phyloP scores from a whole-genome alignment of 2,113 vertebrate species.

The Misgurnus mizolepis region DNA sequence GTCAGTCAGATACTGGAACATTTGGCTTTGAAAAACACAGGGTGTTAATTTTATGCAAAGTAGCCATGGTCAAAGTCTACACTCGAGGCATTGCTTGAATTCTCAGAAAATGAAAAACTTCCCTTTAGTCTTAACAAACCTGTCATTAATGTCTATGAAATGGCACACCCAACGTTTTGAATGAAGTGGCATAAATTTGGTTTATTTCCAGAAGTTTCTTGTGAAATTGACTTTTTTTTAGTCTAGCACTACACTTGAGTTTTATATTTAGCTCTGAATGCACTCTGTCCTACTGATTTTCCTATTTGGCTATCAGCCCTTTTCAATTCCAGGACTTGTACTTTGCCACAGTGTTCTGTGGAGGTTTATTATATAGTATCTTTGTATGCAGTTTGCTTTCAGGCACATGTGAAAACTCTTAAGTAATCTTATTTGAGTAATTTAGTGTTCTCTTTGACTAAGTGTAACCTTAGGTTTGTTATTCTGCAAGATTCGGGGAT shows the following conservation, averaged over 20 bases:
- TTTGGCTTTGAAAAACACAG: constrained; percentile 32
- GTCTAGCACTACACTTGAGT: neutral
- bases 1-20: constrained; percentile 39
- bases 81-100: neutral
- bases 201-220: neutral
- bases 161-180: too few relatives aligned
- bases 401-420: too few relatives aligned
- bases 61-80: constrained; percentile 39
- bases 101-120: neutral
- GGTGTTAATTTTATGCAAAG: constrained; percentile 43
- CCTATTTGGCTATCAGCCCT: too few relatives aligned
- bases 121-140: neutral
- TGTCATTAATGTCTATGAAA: neutral
- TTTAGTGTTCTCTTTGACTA: too few relatives aligned
- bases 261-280: neutral
- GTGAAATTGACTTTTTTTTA: neutral
- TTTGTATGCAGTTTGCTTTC: too few relatives aligned
- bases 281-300: too few relatives aligned
- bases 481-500: too few relatives aligned
- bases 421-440: too few relatives aligned
- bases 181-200: neutral
- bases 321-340: too few relatives aligned
- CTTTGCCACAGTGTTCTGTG: too few relatives aligned
- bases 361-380: too few relatives aligned
- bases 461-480: too few relatives aligned